These are phyloP conservation scores for Pomacea maculata DNA, from an alignment of 1,140 invertebrate species.

Conservation along the genomic window DNA sequence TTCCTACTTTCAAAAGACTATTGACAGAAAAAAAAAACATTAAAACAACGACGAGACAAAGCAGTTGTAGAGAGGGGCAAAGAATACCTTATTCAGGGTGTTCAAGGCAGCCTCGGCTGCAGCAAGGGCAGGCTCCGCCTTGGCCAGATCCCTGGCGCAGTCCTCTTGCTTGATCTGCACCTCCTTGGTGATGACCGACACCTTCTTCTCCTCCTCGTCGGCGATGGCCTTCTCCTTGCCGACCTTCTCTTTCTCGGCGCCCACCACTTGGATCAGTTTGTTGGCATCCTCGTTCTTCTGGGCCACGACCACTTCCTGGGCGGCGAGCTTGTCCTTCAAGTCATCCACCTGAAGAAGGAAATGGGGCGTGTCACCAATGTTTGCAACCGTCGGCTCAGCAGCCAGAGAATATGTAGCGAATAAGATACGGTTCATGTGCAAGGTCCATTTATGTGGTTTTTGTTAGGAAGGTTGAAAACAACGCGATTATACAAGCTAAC, in stretches of 20 bases:
- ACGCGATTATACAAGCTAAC: no score
- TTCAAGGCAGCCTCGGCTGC: conserved; percentile 95
- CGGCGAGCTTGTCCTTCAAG: conserved; percentile 89
- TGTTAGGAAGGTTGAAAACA: no score
- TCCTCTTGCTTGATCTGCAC: conserved; percentile 93
- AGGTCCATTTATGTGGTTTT: no score
- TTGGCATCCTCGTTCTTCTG: conserved; percentile 97
- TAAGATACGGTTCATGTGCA: no score
- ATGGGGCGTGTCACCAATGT: no score
- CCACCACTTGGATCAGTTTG: conserved; percentile 90
- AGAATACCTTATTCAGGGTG: conserved; percentile 87
- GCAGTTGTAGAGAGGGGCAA: not conserved
- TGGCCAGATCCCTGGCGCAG: conserved; percentile 90
- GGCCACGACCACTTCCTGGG: conserved; percentile 92
- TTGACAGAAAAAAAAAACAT: no score
- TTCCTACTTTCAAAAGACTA: no score
- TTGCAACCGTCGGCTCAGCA: no score
- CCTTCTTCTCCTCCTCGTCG: conserved; percentile 93
- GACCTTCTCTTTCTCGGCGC: conserved; percentile 93
- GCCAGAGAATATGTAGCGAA: no score
- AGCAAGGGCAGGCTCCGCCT: conserved; percentile 92
- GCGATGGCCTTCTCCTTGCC: conserved; percentile 89
- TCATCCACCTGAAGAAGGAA: conserved; percentile 77
- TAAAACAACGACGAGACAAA: no score
- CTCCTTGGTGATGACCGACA: conserved; percentile 91